Percentiles rank a stretch among this genome's conserved stretches.
phyloP scores from a whole-genome alignment of 2,113 vertebrate genomes.

The Erinaceus europaeus region DNA sequence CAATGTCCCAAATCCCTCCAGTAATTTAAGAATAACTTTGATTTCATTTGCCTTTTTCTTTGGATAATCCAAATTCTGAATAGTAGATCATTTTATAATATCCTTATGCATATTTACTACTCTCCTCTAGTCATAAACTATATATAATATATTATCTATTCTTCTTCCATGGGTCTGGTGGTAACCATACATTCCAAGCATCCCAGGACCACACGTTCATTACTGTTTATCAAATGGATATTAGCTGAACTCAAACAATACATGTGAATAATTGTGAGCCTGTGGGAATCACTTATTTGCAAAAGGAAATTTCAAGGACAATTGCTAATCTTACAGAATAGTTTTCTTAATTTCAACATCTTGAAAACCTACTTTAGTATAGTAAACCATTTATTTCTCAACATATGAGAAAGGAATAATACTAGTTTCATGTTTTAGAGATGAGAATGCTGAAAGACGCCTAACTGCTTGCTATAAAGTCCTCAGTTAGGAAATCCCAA shows the following conservation, averaged over 20 bases:
- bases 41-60: background rate
- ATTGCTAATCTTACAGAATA: background rate
- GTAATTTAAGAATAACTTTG: background rate
- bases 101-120: background rate
- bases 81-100: background rate
- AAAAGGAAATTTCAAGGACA: background rate
- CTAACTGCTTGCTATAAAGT: background rate
- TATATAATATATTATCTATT: background rate
- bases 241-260: background rate
- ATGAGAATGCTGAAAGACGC: background rate
- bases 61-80: background rate
- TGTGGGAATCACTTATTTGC: background rate
- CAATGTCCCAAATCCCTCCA: background rate
- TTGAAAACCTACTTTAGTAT: background rate
- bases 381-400: background rate
- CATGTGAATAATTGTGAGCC: background rate
- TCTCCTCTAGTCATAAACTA: background rate
- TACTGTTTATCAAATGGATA: background rate
- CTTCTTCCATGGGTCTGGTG: background rate
- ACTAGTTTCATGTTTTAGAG: background rate
- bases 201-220: background rate
- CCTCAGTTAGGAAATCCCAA: background rate
- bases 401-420: background rate
- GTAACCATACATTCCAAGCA: background rate
- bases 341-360: conserved; percentile 9